phyloP scores from a whole-genome alignment of 2,113 vertebrate genomes.

The Alligator mississippiensis region DNA sequence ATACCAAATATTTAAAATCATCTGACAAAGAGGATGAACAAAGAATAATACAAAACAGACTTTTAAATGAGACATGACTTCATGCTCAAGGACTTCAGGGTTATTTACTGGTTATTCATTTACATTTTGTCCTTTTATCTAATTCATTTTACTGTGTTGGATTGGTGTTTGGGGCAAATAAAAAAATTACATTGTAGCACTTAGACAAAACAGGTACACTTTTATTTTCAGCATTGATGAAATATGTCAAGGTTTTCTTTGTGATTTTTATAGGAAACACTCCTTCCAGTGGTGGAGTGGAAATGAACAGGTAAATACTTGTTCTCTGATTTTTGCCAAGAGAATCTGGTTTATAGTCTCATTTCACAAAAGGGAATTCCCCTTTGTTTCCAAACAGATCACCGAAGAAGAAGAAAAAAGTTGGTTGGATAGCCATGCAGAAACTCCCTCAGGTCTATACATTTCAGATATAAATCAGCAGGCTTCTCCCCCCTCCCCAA shows the following conservation, averaged over 20 bases:
- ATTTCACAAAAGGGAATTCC: slow-evolving; percentile 48
- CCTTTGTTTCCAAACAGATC: slow-evolving; percentile 23
- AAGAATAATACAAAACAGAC: not conserved
- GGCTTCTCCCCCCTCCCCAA: not conserved
- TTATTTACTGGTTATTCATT: not conserved
- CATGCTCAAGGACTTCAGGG: not conserved
- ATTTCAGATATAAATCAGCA: slow-evolving; percentile 19
- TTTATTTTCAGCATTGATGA: not conserved
- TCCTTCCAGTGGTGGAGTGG: not conserved
- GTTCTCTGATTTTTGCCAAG: slow-evolving; percentile 10
- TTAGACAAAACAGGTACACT: not conserved
- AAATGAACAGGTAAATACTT: slow-evolving; percentile 65
- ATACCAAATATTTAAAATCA: not conserved
- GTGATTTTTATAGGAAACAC: not conserved
- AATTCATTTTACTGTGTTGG: not conserved
- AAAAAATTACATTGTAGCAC: not conserved
- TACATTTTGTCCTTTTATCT: not conserved
- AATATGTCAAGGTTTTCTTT: not conserved
- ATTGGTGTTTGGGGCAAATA: not conserved
- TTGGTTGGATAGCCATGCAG: slow-evolving; percentile 43
- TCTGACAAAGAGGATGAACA: not conserved
- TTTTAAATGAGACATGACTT: not conserved
- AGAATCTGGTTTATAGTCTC: slow-evolving; percentile 24
- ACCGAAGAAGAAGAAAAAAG: slow-evolving; percentile 22
- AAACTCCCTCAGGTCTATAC: not conserved